A percentile compares a stretch with the other conserved stretches of the same genome.
Evolutionary conservation across 2,113 vertebrate genomes (phyloP).

Genomic region (Nyctibius bracteatus): DNA sequence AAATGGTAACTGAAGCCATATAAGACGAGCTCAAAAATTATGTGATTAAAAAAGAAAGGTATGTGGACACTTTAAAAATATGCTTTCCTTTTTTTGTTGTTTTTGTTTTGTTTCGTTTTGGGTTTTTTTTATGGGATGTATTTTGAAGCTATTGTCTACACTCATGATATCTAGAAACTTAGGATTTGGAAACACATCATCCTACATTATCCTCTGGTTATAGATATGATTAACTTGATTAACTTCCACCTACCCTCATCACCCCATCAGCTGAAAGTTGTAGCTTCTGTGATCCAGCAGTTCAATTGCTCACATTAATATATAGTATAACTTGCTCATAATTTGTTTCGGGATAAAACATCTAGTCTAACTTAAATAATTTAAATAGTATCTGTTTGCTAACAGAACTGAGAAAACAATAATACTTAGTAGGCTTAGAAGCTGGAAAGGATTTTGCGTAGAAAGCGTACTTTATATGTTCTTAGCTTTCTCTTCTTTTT

Average conservation of each 20-base stretch:
- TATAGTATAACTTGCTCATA: neutral
- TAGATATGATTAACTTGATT: neutral
- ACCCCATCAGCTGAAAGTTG: neutral
- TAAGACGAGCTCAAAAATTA: neutral
- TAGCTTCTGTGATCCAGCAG: neutral
- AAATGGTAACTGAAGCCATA: neutral
- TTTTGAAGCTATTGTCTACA: neutral
- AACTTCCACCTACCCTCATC: neutral
- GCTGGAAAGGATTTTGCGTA: neutral
- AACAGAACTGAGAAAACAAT: neutral
- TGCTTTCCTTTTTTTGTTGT: rapidly evolving
- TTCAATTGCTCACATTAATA: neutral
- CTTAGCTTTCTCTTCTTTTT: neutral
- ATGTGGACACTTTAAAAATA: neutral
- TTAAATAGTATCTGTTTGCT: neutral
- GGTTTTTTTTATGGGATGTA: neutral
- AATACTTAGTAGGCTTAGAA: neutral
- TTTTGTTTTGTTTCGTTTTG: neutral
- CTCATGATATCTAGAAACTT: neutral
- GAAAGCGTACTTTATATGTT: neutral
- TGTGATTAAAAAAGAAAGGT: neutral
- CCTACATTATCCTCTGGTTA: neutral
- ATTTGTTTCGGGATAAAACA: neutral
- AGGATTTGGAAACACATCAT: neutral
- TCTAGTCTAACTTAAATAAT: neutral